Base-by-base conservation (phyloP, 1,140 invertebrate species). In the Latrodectus geometricus region DNA sequence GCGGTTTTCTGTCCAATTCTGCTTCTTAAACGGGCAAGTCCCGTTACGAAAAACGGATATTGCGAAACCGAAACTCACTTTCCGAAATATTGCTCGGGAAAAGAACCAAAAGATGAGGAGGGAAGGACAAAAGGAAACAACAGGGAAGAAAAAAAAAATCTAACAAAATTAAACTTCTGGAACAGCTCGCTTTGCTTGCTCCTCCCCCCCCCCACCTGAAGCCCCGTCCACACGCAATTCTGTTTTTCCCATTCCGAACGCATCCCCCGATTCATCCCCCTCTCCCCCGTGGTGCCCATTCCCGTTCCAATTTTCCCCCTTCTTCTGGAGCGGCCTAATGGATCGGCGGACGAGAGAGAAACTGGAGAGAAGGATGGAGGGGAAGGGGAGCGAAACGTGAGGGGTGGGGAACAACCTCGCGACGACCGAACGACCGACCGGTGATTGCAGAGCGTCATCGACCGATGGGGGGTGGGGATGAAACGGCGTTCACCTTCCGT, bases 401-500 rank as follows among this genome's bases (percentile, higher is more conserved):
- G 61, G 76, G 23, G 56, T 48, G 17, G 23, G 23, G 9, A 11
- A 23, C 35, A 12, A 14, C 35, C 35, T 17, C 23, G 61, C 50
- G 76, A 49, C 65, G 76, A 61, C 81, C 80, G 69, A 73, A 77
- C 75, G 54, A 70, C 81, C 80, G 69, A 73, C 80, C 82, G 73
- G 82, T 84, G 82, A 84, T 84, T 84, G 82, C 82, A 14, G 82
- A 84, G 82, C 82, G 82, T 76, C 82, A 84, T 84, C 82, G 82
- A 84, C 82, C 82, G 82, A 49, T 8, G 21, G 20, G 20, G 76
- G 56, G 56, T 23, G 65, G 48, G 77, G 65, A 35, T 35, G 77
- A 70, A 23, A 23, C 35, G 77, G 14, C 35, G 76, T 23, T 23
- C 76, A 23, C 35, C 23, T 35, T 35, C n/a, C n/a, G 77, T 17